A percentile compares a stretch with the other conserved stretches of the same genome.
phyloP scores from a whole-genome alignment of 2,113 vertebrate genomes.

The Terrapene triunguis region DNA sequence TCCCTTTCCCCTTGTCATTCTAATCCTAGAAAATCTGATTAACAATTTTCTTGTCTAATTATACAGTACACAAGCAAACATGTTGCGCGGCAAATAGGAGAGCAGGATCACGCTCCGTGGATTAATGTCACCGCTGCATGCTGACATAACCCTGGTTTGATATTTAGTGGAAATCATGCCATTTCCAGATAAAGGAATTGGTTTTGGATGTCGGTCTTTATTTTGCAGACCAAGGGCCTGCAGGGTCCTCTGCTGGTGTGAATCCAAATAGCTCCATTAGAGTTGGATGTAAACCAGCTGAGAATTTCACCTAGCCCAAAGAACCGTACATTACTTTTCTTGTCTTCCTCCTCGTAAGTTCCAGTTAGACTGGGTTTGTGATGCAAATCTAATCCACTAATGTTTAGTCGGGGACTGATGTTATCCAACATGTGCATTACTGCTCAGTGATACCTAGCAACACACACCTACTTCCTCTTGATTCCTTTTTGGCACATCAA shows the following conservation, averaged over 20 bases:
- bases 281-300: neutral
- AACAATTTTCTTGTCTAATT: neutral
- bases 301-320: neutral
- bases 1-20: rapidly evolving
- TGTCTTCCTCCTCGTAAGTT: neutral
- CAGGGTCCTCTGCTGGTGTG: no score
- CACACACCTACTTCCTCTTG: neutral
- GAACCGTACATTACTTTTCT: rapidly evolving
- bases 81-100: neutral
- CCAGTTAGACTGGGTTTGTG: neutral
- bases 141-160: neutral
- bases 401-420: rapidly evolving
- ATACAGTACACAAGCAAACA: rapidly evolving
- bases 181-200: neutral
- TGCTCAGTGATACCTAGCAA: neutral
- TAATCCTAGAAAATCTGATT: neutral
- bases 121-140: neutral
- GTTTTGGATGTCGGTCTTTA: neutral
- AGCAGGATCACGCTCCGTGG: rapidly evolving
- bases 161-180: neutral
- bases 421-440: neutral
- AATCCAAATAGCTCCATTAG: neutral
- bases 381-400: neutral
- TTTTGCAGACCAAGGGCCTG: neutral
- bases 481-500: neutral